Percentiles rank a stretch among this genome's conserved stretches.
Conservation (phyloP, 2,113 vertebrate species). For the Paradoxurus hermaphroditus region DNA sequence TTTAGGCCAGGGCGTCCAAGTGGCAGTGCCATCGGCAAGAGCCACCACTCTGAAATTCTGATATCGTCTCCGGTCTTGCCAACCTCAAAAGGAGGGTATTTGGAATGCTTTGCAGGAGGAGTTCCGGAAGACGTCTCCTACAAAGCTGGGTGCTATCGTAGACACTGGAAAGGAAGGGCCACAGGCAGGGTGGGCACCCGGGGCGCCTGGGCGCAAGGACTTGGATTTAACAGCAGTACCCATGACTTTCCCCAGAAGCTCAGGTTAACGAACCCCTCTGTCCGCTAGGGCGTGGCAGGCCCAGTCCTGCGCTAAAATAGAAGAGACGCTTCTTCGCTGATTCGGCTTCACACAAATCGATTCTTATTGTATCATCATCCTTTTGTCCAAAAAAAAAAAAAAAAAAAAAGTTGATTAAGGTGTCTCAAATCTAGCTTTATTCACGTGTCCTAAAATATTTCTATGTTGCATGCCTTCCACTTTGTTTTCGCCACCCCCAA, state of each 20-base stretch:
- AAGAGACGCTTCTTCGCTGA: neutral
- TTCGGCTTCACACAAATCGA: neutral
- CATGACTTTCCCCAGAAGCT: neutral
- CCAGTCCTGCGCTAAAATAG: neutral
- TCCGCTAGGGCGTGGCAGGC: rapidly evolving
- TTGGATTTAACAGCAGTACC: neutral
- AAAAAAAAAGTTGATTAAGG: neutral
- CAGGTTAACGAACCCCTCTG: rapidly evolving
- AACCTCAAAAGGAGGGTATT: neutral
- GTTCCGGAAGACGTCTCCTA: neutral
- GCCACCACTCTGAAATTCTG: neutral
- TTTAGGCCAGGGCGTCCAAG: neutral
- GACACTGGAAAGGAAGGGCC: neutral
- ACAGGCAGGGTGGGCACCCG: neutral
- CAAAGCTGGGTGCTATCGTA: neutral
- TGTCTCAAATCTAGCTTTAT: neutral
- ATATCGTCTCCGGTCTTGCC: neutral
- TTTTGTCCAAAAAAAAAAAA: neutral
- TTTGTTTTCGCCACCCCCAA: neutral
- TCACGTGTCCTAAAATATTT: neutral
- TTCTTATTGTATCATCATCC: constrained; percentile 70
- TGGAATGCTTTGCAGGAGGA: neutral
- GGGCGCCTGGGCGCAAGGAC: neutral
- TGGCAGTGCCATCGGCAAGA: neutral
- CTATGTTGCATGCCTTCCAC: neutral